Evolutionary conservation across 2,797 vertebrate species (phyloP).

Genomic region (Echeneis naucrates): DNA sequence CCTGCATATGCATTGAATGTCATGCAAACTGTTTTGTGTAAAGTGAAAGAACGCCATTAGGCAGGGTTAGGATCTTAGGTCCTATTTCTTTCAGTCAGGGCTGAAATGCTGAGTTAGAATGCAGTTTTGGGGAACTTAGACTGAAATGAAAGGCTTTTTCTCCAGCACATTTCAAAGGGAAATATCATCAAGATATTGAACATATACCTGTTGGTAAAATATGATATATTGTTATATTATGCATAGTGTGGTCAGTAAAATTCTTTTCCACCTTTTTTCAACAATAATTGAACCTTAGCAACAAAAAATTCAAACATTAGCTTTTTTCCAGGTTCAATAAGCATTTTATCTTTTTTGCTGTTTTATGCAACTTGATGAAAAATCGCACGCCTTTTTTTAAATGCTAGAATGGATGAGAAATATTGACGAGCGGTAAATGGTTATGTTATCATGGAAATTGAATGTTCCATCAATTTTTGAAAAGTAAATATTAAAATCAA

Average conservation of each 20-base stretch:
- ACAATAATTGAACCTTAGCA: not conserved
- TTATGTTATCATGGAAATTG: not conserved
- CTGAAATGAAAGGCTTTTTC: not conserved
- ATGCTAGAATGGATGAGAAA: not conserved
- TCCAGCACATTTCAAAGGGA: not conserved
- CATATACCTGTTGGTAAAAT: not conserved
- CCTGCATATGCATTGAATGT: not conserved
- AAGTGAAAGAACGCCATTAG: not conserved
- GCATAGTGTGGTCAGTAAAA: not conserved
- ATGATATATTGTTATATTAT: not conserved
- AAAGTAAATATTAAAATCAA: not conserved
- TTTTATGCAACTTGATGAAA: not conserved
- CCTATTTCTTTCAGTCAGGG: not conserved
- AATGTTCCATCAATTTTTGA: not conserved
- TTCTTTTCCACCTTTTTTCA: not conserved
- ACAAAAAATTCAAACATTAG: not conserved
- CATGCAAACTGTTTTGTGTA: not conserved
- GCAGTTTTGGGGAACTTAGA: not conserved
- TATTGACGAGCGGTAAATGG: not conserved
- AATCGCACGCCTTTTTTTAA: not conserved
- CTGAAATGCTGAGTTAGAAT: not conserved
- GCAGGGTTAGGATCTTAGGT: not conserved
- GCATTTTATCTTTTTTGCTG: not conserved
- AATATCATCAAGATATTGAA: not conserved
- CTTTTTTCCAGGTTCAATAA: not conserved